Conservation (phyloP, 1,140 invertebrate species). For the Papilio glaucus region DNA sequence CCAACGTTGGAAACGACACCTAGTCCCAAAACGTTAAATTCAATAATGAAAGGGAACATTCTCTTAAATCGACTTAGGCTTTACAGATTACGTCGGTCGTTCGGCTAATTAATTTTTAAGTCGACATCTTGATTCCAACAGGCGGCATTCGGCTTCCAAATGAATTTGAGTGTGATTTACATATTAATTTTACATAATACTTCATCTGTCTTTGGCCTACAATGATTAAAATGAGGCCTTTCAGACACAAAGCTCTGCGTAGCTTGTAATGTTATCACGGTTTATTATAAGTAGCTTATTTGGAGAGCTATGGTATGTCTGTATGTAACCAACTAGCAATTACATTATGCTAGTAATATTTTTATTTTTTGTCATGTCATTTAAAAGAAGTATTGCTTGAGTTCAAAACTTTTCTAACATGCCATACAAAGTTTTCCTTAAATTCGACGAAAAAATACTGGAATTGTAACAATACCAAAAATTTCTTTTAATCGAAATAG, state of each 20-base stretch:
- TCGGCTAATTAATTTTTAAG: conserved; percentile 84
- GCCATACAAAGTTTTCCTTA: background rate
- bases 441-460: background rate
- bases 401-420: conserved; percentile 1
- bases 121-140: conserved; percentile 67
- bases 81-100: conserved; percentile 81
- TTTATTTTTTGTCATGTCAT: no score
- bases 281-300: background rate
- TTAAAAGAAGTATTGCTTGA: conserved; percentile 14
- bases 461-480: conserved; percentile 7
- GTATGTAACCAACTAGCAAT: background rate
- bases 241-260: background rate
- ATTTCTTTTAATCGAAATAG: conserved; percentile 24
- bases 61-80: conserved; percentile 70
- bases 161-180: conserved; percentile 73
- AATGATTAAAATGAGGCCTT: conserved; percentile 30
- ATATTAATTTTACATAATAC: conserved; percentile 66
- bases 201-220: conserved; percentile 52
- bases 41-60: conserved; percentile 63
- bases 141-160: conserved; percentile 65
- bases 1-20: conserved; percentile 51
- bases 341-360: background rate
- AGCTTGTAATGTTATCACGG: conserved; percentile 5
- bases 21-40: conserved; percentile 52
- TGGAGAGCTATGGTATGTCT: background rate